Percentiles rank a stretch among this genome's conserved stretches.
Conservation (phyloP, 2,888 invertebrate genomes). For the Drosophila percnosoma region DNA sequence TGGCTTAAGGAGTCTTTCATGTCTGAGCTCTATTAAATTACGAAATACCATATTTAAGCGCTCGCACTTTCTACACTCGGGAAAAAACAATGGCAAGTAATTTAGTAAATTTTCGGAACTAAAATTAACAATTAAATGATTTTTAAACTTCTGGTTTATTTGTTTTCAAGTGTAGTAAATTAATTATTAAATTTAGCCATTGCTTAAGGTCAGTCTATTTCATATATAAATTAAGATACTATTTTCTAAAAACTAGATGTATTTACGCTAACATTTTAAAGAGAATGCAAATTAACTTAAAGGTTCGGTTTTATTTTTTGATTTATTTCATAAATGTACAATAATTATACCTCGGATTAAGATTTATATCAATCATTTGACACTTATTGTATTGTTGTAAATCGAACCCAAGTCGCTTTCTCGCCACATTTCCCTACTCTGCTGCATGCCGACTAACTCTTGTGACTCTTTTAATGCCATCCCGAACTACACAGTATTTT, state of each 20-base stretch:
- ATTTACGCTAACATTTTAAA: not conserved
- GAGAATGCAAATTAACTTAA: not conserved
- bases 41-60: constrained; percentile 14
- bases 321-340: not conserved
- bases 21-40: constrained; percentile 37
- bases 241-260: not conserved
- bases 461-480: not conserved
- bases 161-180: not conserved
- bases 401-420: not conserved
- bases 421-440: not conserved
- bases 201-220: not conserved
- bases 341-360: too few relatives aligned
- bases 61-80: not conserved
- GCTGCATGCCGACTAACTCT: not conserved
- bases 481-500: not conserved
- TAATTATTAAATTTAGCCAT: not conserved
- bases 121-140: not conserved
- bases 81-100: not conserved
- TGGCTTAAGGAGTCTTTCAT: constrained; percentile 6
- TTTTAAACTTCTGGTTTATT: not conserved
- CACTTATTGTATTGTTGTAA: not conserved
- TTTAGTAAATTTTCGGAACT: not conserved
- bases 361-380: not conserved
- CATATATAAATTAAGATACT: not conserved
- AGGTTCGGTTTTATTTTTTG: not conserved